Conservation (phyloP, 2,797 vertebrate species). For the Diplodus puntazzo region DNA sequence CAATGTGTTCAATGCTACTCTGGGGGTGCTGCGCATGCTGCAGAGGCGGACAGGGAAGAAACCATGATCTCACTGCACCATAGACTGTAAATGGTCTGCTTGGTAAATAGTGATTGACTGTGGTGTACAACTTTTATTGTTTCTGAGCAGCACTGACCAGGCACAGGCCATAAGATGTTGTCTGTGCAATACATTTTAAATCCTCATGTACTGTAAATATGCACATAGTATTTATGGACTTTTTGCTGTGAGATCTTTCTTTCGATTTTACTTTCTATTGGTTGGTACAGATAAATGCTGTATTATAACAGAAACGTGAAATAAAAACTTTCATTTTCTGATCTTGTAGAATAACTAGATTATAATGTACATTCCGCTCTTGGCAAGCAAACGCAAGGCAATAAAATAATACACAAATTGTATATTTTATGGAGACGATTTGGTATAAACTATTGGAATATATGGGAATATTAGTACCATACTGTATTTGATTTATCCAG, state of each 20-base stretch:
- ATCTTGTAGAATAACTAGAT: background rate
- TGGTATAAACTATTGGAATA: background rate
- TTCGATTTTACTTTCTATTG: background rate
- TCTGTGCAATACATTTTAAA: background rate
- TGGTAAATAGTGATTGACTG: conserved; percentile 3
- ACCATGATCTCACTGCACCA: conserved; percentile 11
- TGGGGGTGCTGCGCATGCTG: conserved; percentile 73
- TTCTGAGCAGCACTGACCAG: background rate
- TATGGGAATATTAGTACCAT: background rate
- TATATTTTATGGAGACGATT: background rate
- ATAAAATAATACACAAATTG: background rate
- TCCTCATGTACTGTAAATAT: conserved; percentile 5
- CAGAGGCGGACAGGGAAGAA: conserved; percentile 58
- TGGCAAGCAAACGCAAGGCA: background rate
- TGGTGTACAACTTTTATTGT: background rate
- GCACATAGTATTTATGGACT: background rate
- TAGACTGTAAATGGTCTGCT: background rate
- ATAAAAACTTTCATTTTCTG: background rate
- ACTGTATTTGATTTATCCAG: background rate
- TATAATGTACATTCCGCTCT: background rate
- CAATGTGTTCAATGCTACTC: conserved; percentile 58
- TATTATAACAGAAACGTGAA: background rate
- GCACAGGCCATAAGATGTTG: background rate
- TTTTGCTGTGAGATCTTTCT: background rate
- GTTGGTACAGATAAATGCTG: background rate